These are phyloP conservation scores for Latheticus oryzae DNA, from an alignment of 2,888 invertebrate species.

Conservation along the genomic window DNA sequence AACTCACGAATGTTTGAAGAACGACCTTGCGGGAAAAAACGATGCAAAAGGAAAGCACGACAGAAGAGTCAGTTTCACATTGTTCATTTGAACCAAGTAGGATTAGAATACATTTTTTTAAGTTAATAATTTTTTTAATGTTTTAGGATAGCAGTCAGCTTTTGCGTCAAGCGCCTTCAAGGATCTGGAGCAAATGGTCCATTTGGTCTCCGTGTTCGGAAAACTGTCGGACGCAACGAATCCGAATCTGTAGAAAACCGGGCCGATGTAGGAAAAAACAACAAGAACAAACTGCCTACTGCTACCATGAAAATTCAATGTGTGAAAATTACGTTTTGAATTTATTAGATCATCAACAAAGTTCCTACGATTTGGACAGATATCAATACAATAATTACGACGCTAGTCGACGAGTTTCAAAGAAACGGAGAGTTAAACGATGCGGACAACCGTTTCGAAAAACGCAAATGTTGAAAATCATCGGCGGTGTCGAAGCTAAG, in stretches of 20 bases:
- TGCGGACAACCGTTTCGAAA: slow-evolving; percentile 58
- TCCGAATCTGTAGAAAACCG: slow-evolving; percentile 80
- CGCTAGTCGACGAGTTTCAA: slow-evolving; percentile 5
- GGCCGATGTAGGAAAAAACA: slow-evolving; percentile 82
- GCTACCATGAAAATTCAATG: slow-evolving; percentile 83
- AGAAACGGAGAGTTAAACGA: slow-evolving; percentile 3
- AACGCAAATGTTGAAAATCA: slow-evolving; percentile 77
- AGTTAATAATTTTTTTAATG: slow-evolving; percentile 32
- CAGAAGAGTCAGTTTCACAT: slow-evolving; percentile 59
- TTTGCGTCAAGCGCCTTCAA: slow-evolving; percentile 55
- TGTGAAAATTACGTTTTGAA: slow-evolving; percentile 78
- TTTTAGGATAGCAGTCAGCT: slow-evolving; percentile 58
- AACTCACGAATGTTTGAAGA: slow-evolving; percentile 62
- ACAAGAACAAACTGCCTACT: slow-evolving; percentile 86
- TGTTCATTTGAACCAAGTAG: slow-evolving; percentile 56
- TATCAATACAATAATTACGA: slow-evolving; percentile 20
- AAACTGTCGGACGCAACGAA: slow-evolving; percentile 82
- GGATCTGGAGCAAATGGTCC: slow-evolving; percentile 82
- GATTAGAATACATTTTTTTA: slow-evolving; percentile 5
- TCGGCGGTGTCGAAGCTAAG: slow-evolving; percentile 84
- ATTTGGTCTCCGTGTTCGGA: slow-evolving; percentile 85
- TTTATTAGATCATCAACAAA: slow-evolving; percentile 60
- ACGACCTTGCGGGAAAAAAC: slow-evolving; percentile 60
- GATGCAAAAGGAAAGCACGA: slow-evolving; percentile 63
- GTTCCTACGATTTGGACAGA: slow-evolving; percentile 27